Conservation (phyloP, 2,888 invertebrate genomes). For the Graphium colonna region DNA sequence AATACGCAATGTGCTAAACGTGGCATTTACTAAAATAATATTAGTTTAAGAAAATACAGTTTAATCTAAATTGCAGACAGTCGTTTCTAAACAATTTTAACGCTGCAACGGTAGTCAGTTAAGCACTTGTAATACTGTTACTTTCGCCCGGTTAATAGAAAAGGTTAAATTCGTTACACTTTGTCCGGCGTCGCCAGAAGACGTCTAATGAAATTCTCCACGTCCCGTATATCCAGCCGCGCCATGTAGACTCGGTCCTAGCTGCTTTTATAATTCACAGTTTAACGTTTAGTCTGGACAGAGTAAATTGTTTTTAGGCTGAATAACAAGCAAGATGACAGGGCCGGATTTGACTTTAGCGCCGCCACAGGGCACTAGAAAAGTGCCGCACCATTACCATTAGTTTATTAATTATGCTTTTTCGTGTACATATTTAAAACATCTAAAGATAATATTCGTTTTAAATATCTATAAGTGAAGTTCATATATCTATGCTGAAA, state of each 20-base stretch:
- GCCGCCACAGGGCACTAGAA: too few relatives aligned
- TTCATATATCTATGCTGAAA: too few relatives aligned
- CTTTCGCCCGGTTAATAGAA: neutral
- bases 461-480: too few relatives aligned
- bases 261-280: neutral
- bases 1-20: too few relatives aligned
- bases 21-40: too few relatives aligned
- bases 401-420: too few relatives aligned
- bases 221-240: neutral
- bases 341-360: too few relatives aligned
- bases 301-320: neutral
- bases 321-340: neutral
- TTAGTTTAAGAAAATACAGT: too few relatives aligned
- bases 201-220: slow-evolving; percentile 4
- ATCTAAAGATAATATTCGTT: too few relatives aligned
- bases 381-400: too few relatives aligned
- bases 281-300: neutral
- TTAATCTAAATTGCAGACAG: neutral
- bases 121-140: neutral
- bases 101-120: neutral
- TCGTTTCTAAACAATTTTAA: too few relatives aligned
- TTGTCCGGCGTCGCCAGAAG: neutral
- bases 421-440: too few relatives aligned
- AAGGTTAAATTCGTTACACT: neutral
- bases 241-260: neutral